phyloP scores from a whole-genome alignment of 2,888 invertebrate species.

The Beris chalybata region DNA sequence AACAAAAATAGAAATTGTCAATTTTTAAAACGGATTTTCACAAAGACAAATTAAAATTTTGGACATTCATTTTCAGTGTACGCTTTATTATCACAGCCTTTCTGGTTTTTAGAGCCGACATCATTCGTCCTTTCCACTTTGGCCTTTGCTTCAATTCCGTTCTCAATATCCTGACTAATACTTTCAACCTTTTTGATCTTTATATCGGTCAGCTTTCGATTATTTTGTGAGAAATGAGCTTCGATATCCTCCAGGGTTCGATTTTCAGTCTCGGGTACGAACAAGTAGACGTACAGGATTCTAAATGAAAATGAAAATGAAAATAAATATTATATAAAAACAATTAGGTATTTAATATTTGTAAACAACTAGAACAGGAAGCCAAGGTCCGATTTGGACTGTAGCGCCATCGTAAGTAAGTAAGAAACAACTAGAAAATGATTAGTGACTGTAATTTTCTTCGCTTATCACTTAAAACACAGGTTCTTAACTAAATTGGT shows the following conservation, averaged over 20 bases:
- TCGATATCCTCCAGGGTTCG: constrained; percentile 42
- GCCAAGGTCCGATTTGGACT: too few species aligned
- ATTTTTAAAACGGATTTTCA: too few species aligned
- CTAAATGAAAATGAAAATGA: constrained; percentile 25
- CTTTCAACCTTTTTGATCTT: constrained; percentile 36
- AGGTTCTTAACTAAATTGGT: too few species aligned
- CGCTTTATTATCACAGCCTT: constrained; percentile 41
- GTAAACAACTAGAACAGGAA: too few species aligned
- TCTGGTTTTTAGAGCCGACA: background rate
- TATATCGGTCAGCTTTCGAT: constrained; percentile 39
- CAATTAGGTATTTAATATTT: too few species aligned
- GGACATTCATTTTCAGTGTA: constrained; percentile 34
- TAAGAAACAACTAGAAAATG: too few species aligned
- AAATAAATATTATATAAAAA: background rate
- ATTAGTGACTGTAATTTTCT: too few species aligned
- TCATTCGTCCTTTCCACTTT: constrained; percentile 9
- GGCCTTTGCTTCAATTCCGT: constrained; percentile 3
- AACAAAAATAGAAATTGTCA: too few species aligned
- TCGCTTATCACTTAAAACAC: too few species aligned
- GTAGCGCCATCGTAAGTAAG: too few species aligned
- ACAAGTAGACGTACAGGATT: constrained; percentile 59
- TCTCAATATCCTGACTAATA: constrained; percentile 6
- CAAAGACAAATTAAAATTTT: background rate
- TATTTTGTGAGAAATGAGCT: constrained; percentile 41
- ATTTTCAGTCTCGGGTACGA: constrained; percentile 62